These are phyloP conservation scores for Garra rufa DNA, from an alignment of 2,113 vertebrate genomes.

Conservation along the genomic window DNA sequence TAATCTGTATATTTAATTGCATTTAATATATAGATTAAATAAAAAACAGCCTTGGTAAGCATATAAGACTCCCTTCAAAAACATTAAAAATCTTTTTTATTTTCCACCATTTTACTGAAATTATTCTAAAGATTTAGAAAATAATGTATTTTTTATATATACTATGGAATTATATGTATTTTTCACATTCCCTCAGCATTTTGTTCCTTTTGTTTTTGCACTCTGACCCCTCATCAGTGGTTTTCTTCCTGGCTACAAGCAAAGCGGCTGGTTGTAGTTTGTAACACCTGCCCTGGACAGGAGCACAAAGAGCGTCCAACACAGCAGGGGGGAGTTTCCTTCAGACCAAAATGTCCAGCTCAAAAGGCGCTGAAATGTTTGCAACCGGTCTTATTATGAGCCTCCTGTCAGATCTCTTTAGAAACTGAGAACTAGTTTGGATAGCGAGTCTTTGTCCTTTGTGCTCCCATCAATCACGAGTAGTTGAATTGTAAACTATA, in stretches of 20 bases:
- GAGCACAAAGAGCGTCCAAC: conserved; percentile 9
- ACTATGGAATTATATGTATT: background rate
- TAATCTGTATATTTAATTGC: too few relatives aligned
- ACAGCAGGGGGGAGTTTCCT: background rate
- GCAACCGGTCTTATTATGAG: conserved; percentile 53
- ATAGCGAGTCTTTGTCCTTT: background rate
- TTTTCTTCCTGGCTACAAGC: conserved; percentile 62
- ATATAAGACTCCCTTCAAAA: too few relatives aligned
- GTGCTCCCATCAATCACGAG: background rate
- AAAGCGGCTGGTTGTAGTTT: conserved; percentile 67
- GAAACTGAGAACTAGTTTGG: background rate
- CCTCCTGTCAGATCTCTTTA: conserved; percentile 15
- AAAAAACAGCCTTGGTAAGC: too few relatives aligned
- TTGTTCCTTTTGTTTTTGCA: conserved; percentile 51
- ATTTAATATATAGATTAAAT: too few relatives aligned
- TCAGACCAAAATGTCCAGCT: conserved; percentile 41
- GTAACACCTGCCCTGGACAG: conserved; percentile 24
- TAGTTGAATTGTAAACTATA: background rate
- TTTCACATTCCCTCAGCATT: conserved; percentile 43
- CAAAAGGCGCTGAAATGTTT: conserved; percentile 42
- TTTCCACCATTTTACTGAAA: too few relatives aligned
- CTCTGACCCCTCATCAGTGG: conserved; percentile 60
- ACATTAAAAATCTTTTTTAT: too few relatives aligned
- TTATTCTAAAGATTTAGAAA: too few relatives aligned
- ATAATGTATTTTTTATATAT: background rate